Conservation (phyloP, 1,140 invertebrate species). For the Asbolus verrucosus region DNA sequence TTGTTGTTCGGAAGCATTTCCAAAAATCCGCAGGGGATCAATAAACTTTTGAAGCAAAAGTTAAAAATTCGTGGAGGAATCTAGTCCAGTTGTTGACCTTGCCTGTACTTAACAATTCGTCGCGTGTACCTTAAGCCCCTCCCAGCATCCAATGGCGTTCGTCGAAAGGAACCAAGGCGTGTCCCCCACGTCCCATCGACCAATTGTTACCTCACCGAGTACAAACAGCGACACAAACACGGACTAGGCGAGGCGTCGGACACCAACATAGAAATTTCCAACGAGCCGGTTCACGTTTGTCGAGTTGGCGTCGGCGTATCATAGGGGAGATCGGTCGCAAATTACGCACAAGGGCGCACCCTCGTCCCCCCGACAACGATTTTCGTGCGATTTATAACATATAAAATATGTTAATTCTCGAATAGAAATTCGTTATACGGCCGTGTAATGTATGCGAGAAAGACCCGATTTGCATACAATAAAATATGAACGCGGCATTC, state of each 20-base stretch:
- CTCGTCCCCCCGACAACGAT: conserved; percentile 7
- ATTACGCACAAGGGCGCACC: conserved; percentile 21
- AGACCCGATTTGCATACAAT: conserved; percentile 51
- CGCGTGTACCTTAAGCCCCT: conserved; percentile 9
- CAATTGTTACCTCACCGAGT: neutral
- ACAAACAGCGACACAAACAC: conserved; percentile 20
- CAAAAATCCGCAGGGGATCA: too few relatives aligned
- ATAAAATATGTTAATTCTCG: conserved; percentile 52
- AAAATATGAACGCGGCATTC: conserved; percentile 53
- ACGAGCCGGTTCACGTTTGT: too few relatives aligned
- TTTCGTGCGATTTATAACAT: conserved; percentile 50
- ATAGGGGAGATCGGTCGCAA: conserved; percentile 33
- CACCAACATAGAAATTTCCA: too few relatives aligned
- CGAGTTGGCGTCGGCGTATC: conserved; percentile 24
- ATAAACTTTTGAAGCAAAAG: too few relatives aligned
- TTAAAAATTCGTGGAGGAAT: too few relatives aligned
- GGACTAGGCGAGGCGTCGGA: conserved; percentile 2
- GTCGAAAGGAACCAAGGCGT: neutral
- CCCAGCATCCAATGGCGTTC: neutral
- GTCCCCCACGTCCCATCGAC: neutral
- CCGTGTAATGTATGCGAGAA: conserved; percentile 27
- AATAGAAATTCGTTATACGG: conserved; percentile 53
- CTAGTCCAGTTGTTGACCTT: conserved; percentile 28
- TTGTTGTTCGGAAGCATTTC: too few relatives aligned
- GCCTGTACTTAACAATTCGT: conserved; percentile 5